Percentiles rank a stretch among this genome's conserved stretches.
Conservation (phyloP, 2,797 vertebrate species). For the Vireo griseus region DNA sequence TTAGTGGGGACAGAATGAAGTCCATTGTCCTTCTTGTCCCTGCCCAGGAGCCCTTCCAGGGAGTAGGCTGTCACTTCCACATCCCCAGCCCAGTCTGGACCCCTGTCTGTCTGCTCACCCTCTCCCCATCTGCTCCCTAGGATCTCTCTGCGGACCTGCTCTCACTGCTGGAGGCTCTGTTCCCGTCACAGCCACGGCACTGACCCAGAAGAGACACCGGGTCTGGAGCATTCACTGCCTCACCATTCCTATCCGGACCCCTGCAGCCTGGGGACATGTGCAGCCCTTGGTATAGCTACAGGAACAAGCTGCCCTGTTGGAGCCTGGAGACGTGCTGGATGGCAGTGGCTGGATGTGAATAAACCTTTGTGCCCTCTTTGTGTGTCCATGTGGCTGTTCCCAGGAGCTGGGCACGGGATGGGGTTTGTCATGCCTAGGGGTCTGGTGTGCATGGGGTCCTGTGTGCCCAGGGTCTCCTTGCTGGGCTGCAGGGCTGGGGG, state of each 20-base stretch:
- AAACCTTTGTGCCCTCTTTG: neutral
- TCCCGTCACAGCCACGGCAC: neutral
- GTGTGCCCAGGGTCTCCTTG: accelerated
- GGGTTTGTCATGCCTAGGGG: neutral
- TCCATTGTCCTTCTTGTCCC: neutral
- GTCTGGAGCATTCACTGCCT: accelerated
- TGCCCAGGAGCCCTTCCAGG: neutral
- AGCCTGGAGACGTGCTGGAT: neutral
- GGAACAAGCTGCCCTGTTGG: accelerated
- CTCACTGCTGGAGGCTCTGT: constrained; percentile 34
- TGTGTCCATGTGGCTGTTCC: neutral
- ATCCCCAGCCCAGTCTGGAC: neutral
- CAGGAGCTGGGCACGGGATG: neutral
- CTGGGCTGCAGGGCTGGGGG: neutral
- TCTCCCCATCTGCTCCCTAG: neutral
- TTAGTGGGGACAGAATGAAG: neutral
- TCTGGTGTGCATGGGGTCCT: neutral
- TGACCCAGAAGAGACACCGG: neutral
- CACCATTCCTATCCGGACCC: accelerated
- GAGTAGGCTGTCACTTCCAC: neutral
- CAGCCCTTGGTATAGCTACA: neutral
- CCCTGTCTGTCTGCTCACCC: accelerated
- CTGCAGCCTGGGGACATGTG: accelerated
- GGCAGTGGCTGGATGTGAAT: neutral
- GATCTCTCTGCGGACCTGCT: constrained; percentile 43